A percentile compares a stretch with the other conserved stretches of the same genome.
These are phyloP conservation scores for Planiliza haematocheilus DNA, from an alignment of 2,113 vertebrate genomes.

Conservation along the genomic window DNA sequence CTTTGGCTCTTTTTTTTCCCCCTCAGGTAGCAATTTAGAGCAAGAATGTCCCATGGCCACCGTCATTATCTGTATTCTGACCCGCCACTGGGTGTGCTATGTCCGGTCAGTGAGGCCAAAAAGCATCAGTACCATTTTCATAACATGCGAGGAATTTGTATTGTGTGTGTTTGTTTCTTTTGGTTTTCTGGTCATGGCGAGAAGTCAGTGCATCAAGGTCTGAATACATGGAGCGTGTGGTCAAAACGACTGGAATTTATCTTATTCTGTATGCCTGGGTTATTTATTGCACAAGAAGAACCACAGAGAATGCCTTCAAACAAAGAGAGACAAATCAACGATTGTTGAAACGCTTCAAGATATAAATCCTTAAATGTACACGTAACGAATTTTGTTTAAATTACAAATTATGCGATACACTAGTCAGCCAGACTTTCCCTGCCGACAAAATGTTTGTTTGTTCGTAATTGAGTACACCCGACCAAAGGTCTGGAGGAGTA, in stretches of 20 bases:
- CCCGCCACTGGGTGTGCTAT: constrained; percentile 49
- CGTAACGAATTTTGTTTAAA: too few relatives aligned
- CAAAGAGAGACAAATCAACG: too few relatives aligned
- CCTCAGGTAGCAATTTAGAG: constrained; percentile 80
- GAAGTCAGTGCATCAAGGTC: neutral
- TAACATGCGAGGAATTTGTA: constrained; percentile 55
- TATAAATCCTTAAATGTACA: too few relatives aligned
- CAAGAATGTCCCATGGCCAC: constrained; percentile 72
- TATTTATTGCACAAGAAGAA: neutral
- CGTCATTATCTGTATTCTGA: constrained; percentile 72
- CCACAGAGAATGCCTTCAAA: too few relatives aligned
- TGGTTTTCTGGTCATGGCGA: constrained; percentile 4
- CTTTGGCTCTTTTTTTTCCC: constrained; percentile 55
- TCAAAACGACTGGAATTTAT: neutral
- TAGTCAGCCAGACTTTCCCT: too few relatives aligned
- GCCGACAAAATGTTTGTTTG: too few relatives aligned
- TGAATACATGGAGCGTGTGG: neutral
- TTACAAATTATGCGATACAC: too few relatives aligned
- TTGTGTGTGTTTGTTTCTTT: constrained; percentile 14
- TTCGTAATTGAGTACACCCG: too few relatives aligned
- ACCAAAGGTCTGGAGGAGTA: too few relatives aligned
- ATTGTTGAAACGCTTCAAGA: too few relatives aligned
- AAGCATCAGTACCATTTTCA: constrained; percentile 29
- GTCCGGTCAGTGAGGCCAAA: constrained; percentile 25
- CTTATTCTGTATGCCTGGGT: neutral